Base-by-base conservation (phyloP, 2,113 vertebrate species). In the Morone chrysops region DNA sequence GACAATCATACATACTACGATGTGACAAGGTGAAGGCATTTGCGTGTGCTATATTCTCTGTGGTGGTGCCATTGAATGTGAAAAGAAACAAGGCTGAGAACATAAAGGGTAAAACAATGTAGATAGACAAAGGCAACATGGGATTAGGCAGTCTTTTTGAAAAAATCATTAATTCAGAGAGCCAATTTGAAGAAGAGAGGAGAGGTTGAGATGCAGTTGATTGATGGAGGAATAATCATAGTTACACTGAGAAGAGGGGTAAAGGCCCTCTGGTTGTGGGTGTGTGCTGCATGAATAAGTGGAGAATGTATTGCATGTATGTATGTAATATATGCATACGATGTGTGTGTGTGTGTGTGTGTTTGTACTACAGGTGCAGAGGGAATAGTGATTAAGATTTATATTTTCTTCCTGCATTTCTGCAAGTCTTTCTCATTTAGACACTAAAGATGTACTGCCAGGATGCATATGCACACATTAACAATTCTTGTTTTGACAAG, bases 171-270 rank as follows among this genome's bases (percentile, higher is more conserved):
- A 83, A 83, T 48, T 78, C 18, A 13, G 76, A 16, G 9, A 51
- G 43, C 8, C 53, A 77, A 80, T 74, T 67, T 86, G 17, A 80
- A 70, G 38, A 77, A 59, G 40, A 83, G 69, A 68, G 38, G 54
- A 83, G 56, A 81, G 67, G 53, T 45, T 74, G 78, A 61, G 73
- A 69, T 57, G 67, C 31, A 63, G 71, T 70, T 14, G 41, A 69
- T 31, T 56, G 70, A 81, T 80, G 62, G 36, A 65, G 31, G 12
- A 60, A 81, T 81, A 78, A 81, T 86, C 48, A 65, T 48, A 75
- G 60, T 69, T 61, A 53, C 66, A 60, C 53, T 50, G 71, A 72
- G 82, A 69, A 75, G 61, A 76, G 31, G 16, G 20, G 17, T 48
- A 22, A 67, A 81, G 43, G n/a, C 22, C 65, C 60, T 18, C 4